These are phyloP conservation scores for Basileuterus tristriatus DNA, from an alignment of 2,797 vertebrate genomes.

Conservation along the genomic window DNA sequence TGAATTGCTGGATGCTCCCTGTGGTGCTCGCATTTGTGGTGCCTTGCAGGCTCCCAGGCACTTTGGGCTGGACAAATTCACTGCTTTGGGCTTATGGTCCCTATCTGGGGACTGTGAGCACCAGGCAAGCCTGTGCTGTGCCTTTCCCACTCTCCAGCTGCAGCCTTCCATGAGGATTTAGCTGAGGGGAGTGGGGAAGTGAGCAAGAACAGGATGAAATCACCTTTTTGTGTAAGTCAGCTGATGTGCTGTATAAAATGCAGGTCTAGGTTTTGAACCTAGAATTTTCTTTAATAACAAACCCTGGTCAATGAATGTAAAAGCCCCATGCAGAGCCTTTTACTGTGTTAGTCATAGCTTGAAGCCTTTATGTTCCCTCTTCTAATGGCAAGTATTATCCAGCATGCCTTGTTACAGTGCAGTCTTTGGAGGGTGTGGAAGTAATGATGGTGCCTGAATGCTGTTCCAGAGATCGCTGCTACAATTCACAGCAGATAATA, in stretches of 20 bases:
- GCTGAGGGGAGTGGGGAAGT: neutral
- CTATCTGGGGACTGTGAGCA: neutral
- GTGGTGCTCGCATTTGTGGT: fast-evolving
- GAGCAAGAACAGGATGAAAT: neutral
- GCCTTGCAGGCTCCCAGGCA: fast-evolving
- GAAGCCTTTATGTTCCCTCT: conserved; percentile 74
- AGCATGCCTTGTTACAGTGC: conserved; percentile 60
- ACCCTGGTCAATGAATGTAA: conserved; percentile 69
- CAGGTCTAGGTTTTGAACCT: conserved; percentile 50
- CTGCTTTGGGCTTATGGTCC: neutral
- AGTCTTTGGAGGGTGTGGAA: conserved; percentile 73
- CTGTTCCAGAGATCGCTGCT: conserved; percentile 75
- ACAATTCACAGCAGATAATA: conserved; percentile 80
- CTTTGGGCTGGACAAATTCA: fast-evolving
- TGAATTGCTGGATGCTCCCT: neutral
- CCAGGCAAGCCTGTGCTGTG: neutral
- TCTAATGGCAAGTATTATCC: conserved; percentile 76
- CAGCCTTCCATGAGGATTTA: neutral
- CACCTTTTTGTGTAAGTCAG: conserved; percentile 24
- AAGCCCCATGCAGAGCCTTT: conserved; percentile 68
- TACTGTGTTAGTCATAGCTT: conserved; percentile 76
- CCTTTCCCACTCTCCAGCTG: neutral
- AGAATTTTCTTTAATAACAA: conserved; percentile 72
- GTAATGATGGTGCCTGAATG: conserved; percentile 76
- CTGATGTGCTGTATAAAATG: conserved; percentile 11